Percentiles rank a stretch among this genome's conserved stretches.
phyloP scores from a whole-genome alignment of 2,113 vertebrate genomes.

The Lepus europaeus region DNA sequence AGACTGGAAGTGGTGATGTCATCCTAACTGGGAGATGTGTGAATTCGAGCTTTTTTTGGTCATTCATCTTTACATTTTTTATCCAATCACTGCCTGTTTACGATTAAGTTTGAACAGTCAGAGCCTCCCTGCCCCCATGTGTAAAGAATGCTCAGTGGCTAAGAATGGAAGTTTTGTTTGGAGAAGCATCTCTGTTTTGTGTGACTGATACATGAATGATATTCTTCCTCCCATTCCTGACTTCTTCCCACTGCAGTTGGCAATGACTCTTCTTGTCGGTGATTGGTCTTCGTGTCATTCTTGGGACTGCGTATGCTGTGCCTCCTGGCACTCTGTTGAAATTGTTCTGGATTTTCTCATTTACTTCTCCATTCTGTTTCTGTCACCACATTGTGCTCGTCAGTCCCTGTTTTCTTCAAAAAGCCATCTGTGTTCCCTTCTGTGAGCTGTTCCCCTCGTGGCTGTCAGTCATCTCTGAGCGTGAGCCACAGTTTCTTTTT shows the following conservation, averaged over 20 bases:
- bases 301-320: neutral
- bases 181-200: slow-evolving; percentile 38
- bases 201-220: neutral
- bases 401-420: slow-evolving; percentile 26
- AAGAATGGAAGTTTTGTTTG: neutral
- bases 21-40: neutral
- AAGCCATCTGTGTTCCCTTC: slow-evolving; percentile 60
- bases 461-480: neutral
- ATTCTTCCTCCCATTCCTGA: neutral
- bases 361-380: neutral
- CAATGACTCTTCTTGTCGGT: slow-evolving; percentile 4
- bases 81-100: neutral
- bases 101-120: neutral
- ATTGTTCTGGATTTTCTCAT: slow-evolving; percentile 50
- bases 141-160: neutral
- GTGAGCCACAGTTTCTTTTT: slow-evolving; percentile 15
- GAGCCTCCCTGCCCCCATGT: neutral
- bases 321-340: slow-evolving; percentile 8
- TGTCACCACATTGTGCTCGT: neutral
- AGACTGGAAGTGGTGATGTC: neutral
- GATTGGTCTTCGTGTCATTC: neutral
- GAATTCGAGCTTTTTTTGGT: neutral
- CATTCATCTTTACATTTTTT: slow-evolving; percentile 2
- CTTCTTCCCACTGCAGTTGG: neutral
- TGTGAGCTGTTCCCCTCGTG: neutral